Percentiles rank a stretch among this genome's conserved stretches.
Evolutionary conservation across 2,797 vertebrate species (phyloP).

Genomic region (Hybognathus amarus): DNA sequence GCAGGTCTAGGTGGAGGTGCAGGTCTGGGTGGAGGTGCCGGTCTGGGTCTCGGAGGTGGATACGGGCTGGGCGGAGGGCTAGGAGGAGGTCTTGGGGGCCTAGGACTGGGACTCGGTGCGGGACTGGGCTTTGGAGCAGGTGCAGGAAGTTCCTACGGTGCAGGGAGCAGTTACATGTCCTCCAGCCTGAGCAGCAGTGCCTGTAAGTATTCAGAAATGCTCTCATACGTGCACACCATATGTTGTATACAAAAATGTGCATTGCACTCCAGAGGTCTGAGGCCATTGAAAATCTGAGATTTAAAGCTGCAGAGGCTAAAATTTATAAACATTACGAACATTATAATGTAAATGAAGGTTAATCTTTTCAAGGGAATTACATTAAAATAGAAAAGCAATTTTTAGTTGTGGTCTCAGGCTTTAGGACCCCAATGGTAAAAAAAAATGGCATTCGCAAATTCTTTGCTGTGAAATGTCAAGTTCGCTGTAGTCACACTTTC

Average conservation of each 20-base stretch:
- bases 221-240: background rate
- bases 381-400: background rate
- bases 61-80: conserved; percentile 48
- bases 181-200: conserved; percentile 68
- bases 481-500: conserved; percentile 18
- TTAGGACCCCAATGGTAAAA: background rate
- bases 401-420: background rate
- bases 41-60: conserved; percentile 50
- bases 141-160: conserved; percentile 30
- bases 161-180: conserved; percentile 59
- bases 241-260: background rate
- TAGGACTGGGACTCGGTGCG: conserved; percentile 33
- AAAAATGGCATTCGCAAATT: background rate
- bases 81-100: conserved; percentile 40
- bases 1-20: conserved; percentile 36
- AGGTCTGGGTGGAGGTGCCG: conserved; percentile 38
- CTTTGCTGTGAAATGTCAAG: background rate
- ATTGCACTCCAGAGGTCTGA: background rate
- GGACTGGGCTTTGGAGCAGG: conserved; percentile 46
- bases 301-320: too few relatives aligned
- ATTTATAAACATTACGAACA: too few relatives aligned
- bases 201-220: conserved; percentile 58
- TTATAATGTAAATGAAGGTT: too few relatives aligned
- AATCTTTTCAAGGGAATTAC: background rate
- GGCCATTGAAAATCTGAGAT: background rate